Base-by-base conservation (phyloP, 2,113 vertebrate genomes). In the Neopipo cinnamomea region DNA sequence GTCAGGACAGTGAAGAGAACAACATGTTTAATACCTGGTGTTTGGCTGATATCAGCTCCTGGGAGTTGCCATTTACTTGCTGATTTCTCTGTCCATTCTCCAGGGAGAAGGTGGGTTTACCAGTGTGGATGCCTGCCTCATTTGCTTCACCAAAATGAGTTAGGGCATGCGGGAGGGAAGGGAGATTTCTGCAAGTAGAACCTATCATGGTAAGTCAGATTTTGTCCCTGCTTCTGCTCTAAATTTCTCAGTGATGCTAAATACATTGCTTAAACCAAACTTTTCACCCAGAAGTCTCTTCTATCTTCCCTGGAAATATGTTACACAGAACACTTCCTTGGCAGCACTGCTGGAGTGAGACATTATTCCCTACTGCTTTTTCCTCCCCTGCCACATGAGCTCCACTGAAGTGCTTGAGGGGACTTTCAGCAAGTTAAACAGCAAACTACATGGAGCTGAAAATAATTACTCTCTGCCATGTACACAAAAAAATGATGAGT, bases 141-240 rank as follows among this genome's bases (percentile, higher is more conserved):
- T 90, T 88, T 59, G 11, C 68, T 14, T 93, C 88, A 88, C 55
- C 75, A 86, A 76, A 76, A 95, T 95, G 92, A 95, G 61, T 71
- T 96, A 94, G 79, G 47, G 71, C 55, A 84, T 86, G 90, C 53
- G 61, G 76, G 56, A 93, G 24, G 88, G 75, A 81, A 68, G 11
- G 47, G 61, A 84, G 44, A 44, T 63, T 77, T 80, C 44, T 86
- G 55, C 79, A 85, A 93, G 56, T 44, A 88, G 88, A 96, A 49
- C 39, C 62, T 86, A 90, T 65, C 83, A 96, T 97, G 96, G 96
- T 96, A 66, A 96, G 95, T 94, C 84, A 39, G 30, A 83, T 59
- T 91, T 84, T 83, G 35, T 73, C 25, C 19, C 46, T 80, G 18
- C 16, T 79, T 96, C 46, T 77, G 30, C 55, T 81, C 18, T 28